A percentile compares a stretch with the other conserved stretches of the same genome.
Evolutionary conservation across 2,888 invertebrate species (phyloP).

Genomic region (Heliothis peltigera): DNA sequence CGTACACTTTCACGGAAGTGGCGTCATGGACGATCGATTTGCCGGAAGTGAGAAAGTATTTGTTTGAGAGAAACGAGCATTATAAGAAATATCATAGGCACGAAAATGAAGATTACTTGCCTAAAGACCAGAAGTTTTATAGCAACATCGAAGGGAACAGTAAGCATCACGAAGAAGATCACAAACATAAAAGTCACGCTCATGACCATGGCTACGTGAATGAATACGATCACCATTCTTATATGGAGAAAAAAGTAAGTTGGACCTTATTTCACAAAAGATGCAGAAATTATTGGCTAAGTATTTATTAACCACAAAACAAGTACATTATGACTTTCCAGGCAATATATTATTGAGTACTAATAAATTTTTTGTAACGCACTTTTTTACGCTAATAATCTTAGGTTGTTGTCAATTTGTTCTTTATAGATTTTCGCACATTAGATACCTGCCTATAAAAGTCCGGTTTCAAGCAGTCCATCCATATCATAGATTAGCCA

Average conservation of each 20-base stretch:
- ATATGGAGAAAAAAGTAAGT: slow-evolving; percentile 82
- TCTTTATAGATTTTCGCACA: no score
- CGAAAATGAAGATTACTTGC: slow-evolving; percentile 52
- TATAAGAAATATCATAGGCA: slow-evolving; percentile 39
- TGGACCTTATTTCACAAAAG: background rate
- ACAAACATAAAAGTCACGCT: slow-evolving; percentile 45
- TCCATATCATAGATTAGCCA: no score
- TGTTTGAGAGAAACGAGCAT: slow-evolving; percentile 70
- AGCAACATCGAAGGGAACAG: slow-evolving; percentile 72
- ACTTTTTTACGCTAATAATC: no score
- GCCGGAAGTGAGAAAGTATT: slow-evolving; percentile 75
- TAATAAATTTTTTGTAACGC: no score
- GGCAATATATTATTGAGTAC: no score
- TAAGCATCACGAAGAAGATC: slow-evolving; percentile 64
- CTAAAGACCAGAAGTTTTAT: slow-evolving; percentile 56
- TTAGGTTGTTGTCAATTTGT: no score
- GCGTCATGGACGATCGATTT: slow-evolving; percentile 82
- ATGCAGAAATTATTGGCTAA: no score
- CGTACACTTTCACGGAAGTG: slow-evolving; percentile 67
- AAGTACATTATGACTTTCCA: no score
- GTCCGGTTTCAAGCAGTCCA: no score
- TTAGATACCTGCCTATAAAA: no score
- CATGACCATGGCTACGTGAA: slow-evolving; percentile 56
- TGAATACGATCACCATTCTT: slow-evolving; percentile 72
- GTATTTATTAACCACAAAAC: no score